Percentiles rank a stretch among this genome's conserved stretches.
Conservation (phyloP, 2,113 vertebrate genomes). For the Abramis brama region DNA sequence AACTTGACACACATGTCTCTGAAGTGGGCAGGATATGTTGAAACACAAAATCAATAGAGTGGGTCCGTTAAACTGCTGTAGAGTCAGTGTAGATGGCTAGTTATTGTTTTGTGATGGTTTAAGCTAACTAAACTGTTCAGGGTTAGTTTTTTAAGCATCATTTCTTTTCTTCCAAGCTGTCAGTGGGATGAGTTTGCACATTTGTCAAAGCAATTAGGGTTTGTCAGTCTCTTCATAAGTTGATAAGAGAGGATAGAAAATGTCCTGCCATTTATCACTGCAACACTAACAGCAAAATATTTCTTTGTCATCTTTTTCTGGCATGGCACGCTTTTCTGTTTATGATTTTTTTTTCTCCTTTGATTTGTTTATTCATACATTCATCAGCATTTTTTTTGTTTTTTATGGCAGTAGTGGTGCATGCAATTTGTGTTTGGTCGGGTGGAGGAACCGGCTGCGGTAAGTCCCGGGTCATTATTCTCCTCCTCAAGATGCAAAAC, state of each 20-base stretch:
- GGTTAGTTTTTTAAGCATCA: neutral
- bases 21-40: slow-evolving; percentile 34
- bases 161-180: slow-evolving; percentile 16
- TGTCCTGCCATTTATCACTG: slow-evolving; percentile 51
- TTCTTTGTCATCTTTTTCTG: slow-evolving; percentile 52
- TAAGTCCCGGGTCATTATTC: slow-evolving; percentile 76
- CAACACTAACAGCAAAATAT: slow-evolving; percentile 41
- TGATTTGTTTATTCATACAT: slow-evolving; percentile 49
- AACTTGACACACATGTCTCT: slow-evolving; percentile 38
- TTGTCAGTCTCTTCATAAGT: slow-evolving; percentile 28
- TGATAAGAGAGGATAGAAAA: slow-evolving; percentile 46
- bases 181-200: slow-evolving; percentile 31
- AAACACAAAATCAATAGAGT: slow-evolving; percentile 51
- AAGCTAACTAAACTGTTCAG: neutral
- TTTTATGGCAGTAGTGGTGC: slow-evolving; percentile 63
- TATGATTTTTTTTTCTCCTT: slow-evolving; percentile 28
- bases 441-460: slow-evolving; percentile 70
- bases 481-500: slow-evolving; percentile 72
- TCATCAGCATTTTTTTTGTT: slow-evolving; percentile 57
- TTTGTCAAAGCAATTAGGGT: slow-evolving; percentile 17
- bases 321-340: slow-evolving; percentile 39
- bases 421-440: slow-evolving; percentile 75
- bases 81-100: slow-evolving; percentile 20
- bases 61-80: slow-evolving; percentile 2
- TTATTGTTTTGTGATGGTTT: slow-evolving; percentile 5